These are phyloP conservation scores for Heliopora coerulea DNA, from an alignment of 92 coral and sea anemone genomes.

Conservation along the genomic window DNA sequence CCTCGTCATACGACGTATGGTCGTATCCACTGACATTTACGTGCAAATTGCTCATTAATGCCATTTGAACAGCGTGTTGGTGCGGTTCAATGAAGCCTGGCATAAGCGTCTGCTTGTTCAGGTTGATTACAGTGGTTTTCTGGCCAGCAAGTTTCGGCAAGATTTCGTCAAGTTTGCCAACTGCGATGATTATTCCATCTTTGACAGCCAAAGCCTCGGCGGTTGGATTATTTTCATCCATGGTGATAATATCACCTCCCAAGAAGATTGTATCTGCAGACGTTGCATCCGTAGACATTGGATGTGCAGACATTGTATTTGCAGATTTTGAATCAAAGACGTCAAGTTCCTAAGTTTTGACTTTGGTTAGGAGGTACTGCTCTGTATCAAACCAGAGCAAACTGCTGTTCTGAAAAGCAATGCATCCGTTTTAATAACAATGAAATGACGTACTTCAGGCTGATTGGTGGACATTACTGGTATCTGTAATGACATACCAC, in stretches of 20 bases:
- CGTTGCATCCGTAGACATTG: too few species aligned
- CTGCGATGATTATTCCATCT: conserved; percentile 48
- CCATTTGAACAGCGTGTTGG: conserved; percentile 45
- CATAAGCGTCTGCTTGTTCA: conserved; percentile 56
- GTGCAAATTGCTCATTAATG: not conserved
- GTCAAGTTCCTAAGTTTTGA: too few species aligned
- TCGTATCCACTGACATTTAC: conserved; percentile 39
- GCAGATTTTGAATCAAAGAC: too few species aligned
- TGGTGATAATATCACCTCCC: conserved; percentile 61
- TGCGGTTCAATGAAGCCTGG: conserved; percentile 81
- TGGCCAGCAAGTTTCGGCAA: conserved; percentile 17
- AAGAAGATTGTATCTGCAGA: conserved; percentile 61
- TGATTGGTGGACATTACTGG: too few species aligned
- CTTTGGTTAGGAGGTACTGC: too few species aligned
- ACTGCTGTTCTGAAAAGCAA: too few species aligned
- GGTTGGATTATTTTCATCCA: conserved; percentile 51
- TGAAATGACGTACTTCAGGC: too few species aligned
- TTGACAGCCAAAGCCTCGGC: conserved; percentile 72
- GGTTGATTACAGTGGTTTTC: conserved; percentile 41
- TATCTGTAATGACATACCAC: too few species aligned
- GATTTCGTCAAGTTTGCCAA: conserved; percentile 52
- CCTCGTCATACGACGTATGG: conserved; percentile 35
- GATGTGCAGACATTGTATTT: too few species aligned
- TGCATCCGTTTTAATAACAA: too few species aligned
- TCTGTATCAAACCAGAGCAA: too few species aligned